Percentiles rank a stretch among this genome's conserved stretches.
phyloP scores from a whole-genome alignment of 2,113 vertebrate species.

The Perca fluviatilis region DNA sequence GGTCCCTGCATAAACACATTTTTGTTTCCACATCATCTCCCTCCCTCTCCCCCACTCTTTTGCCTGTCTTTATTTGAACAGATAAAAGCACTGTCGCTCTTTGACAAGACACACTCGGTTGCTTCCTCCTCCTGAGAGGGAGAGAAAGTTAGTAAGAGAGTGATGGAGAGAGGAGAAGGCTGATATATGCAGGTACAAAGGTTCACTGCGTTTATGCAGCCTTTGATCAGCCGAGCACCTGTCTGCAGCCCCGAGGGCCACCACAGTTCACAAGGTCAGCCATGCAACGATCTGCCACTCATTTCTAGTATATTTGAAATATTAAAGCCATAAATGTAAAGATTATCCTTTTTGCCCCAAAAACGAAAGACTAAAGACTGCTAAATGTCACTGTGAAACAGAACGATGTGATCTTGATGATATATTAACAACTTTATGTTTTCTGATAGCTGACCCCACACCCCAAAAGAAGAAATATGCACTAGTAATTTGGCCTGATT shows the following conservation, averaged over 20 bases:
- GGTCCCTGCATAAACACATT: slow-evolving; percentile 49
- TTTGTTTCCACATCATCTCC: slow-evolving; percentile 45
- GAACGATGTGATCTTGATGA: neutral
- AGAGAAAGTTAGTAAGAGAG: slow-evolving; percentile 37
- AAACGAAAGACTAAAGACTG: neutral
- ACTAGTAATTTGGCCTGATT: neutral
- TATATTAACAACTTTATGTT: neutral
- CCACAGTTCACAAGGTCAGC: slow-evolving; percentile 66
- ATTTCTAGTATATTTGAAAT: slow-evolving; percentile 42
- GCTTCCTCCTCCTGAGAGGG: slow-evolving; percentile 44
- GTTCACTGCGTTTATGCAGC: slow-evolving; percentile 44
- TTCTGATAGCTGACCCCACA: neutral
- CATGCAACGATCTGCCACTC: slow-evolving; percentile 56
- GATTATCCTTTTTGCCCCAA: slow-evolving; percentile 21
- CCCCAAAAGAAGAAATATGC: neutral
- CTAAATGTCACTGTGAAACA: neutral
- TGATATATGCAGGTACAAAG: slow-evolving; percentile 64
- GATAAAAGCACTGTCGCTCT: slow-evolving; percentile 65
- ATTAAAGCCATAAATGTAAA: slow-evolving; percentile 31
- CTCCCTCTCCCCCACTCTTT: neutral
- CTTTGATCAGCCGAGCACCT: slow-evolving; percentile 70
- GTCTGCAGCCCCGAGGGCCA: slow-evolving; percentile 48
- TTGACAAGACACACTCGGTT: slow-evolving; percentile 49
- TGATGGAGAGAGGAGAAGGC: slow-evolving; percentile 38
- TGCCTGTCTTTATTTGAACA: slow-evolving; percentile 41